Conservation (phyloP, 2,113 vertebrate genomes). For the Manacus vitellinus region DNA sequence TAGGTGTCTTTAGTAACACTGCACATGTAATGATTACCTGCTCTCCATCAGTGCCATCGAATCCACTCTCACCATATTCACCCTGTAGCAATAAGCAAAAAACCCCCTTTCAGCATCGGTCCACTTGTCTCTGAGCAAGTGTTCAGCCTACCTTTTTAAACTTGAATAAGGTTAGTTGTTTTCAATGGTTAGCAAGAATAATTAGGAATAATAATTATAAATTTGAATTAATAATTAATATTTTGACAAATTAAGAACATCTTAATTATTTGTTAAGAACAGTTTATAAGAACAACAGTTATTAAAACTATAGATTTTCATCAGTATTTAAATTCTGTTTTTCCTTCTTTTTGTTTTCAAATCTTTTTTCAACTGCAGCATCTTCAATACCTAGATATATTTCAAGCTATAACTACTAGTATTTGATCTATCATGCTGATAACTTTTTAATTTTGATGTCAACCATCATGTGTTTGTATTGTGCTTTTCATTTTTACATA, state of each 20-base stretch:
- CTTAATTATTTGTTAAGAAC: neutral
- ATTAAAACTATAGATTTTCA: neutral
- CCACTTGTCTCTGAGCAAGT: neutral
- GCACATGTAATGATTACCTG: conserved; percentile 70
- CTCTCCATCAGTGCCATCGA: conserved; percentile 81
- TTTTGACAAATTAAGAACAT: neutral
- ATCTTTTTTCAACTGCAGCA: neutral
- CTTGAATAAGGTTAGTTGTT: neutral
- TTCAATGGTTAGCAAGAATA: neutral
- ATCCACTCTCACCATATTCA: conserved; percentile 78
- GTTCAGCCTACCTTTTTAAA: neutral
- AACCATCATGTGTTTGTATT: neutral
- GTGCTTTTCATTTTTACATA: no score
- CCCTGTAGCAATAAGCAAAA: conserved; percentile 69
- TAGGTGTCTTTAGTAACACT: neutral
- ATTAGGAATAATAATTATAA: neutral
- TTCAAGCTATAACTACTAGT: neutral
- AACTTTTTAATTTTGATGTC: neutral
- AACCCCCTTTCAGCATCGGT: neutral
- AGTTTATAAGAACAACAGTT: neutral
- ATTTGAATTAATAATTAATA: neutral
- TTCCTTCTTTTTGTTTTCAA: neutral
- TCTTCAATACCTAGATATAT: neutral
- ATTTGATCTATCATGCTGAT: neutral
- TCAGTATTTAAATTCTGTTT: neutral